Percentiles rank a stretch among this genome's conserved stretches.
phyloP scores from a whole-genome alignment of 2,888 invertebrate species.

The Chrysina gloriosa region DNA sequence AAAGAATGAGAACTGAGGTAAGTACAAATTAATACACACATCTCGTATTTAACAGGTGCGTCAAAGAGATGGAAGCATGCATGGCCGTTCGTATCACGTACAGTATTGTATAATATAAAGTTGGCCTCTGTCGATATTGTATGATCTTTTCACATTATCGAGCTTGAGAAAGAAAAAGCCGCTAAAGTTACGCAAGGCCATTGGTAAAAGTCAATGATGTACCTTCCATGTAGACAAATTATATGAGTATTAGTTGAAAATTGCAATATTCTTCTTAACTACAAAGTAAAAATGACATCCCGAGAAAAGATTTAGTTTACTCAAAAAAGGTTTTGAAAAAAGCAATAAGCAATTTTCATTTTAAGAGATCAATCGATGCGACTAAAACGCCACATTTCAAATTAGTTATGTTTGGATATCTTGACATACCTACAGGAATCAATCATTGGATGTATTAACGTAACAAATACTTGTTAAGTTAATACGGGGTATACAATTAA shows the following conservation, averaged over 20 bases:
- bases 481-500: constrained; percentile 28
- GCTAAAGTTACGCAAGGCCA: constrained; percentile 19
- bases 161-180: constrained; percentile 17
- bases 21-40: constrained; percentile 45
- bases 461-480: constrained; percentile 33
- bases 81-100: constrained; percentile 22
- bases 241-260: constrained; percentile 24
- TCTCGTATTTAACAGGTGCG: constrained; percentile 43
- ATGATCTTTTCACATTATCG: constrained; percentile 24
- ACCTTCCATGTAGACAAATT: not conserved
- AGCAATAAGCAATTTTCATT: not conserved
- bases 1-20: constrained; percentile 74
- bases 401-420: constrained; percentile 29
- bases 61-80: constrained; percentile 32
- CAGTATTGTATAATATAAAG: constrained; percentile 15
- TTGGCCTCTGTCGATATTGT: constrained; percentile 29
- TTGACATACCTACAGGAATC: constrained; percentile 22
- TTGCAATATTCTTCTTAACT: constrained; percentile 22
- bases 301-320: constrained; percentile 20
- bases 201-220: constrained; percentile 13
- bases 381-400: constrained; percentile 24
- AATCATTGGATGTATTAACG: constrained; percentile 34
- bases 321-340: constrained; percentile 25
- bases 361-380: constrained; percentile 29
- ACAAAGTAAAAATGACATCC: constrained; percentile 11